Evolutionary conservation across 2,797 vertebrate genomes (phyloP).

Genomic region (Allochrocebus solatus): DNA sequence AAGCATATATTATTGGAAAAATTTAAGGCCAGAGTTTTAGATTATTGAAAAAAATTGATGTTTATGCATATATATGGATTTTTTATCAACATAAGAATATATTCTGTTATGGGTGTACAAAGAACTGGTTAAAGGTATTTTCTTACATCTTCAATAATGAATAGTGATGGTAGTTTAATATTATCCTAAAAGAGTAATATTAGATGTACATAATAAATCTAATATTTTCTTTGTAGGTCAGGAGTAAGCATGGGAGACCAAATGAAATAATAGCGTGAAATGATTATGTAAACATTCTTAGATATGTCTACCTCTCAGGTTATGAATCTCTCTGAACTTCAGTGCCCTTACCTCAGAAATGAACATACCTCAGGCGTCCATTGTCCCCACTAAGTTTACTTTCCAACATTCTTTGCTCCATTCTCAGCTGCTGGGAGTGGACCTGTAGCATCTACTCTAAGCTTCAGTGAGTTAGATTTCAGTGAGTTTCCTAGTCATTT

Average conservation of each 20-base stretch:
- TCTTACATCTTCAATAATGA: background rate
- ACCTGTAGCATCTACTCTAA: accelerated
- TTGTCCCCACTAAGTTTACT: background rate
- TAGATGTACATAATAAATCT: background rate
- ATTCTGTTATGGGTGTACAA: background rate
- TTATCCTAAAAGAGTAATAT: background rate
- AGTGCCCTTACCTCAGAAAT: background rate
- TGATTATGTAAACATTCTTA: background rate
- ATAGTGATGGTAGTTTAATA: background rate
- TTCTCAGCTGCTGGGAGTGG: background rate
- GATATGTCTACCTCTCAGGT: background rate
- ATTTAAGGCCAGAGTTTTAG: background rate
- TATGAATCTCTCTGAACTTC: background rate
- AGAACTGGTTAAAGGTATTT: background rate
- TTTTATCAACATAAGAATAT: background rate
- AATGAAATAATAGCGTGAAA: background rate
- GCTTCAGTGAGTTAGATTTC: background rate
- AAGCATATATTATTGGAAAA: background rate
- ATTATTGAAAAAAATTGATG: background rate
- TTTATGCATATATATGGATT: background rate
- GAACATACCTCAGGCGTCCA: background rate
- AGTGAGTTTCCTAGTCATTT: too few relatives aligned
- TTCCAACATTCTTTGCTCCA: background rate
- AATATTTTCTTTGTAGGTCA: background rate
- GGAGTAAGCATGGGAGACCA: background rate